Conservation (phyloP, 2,888 invertebrate species). For the Tinea trinotella region DNA sequence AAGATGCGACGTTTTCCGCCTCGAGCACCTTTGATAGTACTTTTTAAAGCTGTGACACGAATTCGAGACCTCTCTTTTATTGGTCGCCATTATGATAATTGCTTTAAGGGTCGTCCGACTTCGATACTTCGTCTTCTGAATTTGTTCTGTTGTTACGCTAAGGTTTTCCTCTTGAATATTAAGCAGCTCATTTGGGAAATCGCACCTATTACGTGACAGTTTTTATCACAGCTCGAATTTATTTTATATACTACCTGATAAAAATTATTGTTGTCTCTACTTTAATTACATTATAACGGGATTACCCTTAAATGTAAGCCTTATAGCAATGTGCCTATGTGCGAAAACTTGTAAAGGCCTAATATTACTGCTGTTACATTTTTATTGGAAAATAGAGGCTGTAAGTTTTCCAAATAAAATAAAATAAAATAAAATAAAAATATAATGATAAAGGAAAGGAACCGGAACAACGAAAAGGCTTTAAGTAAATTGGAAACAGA, state of each 20-base stretch:
- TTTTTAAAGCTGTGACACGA: constrained; percentile 68
- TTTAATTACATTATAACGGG: too few species aligned
- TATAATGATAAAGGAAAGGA: not conserved
- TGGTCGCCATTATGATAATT: constrained; percentile 71
- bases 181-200: constrained; percentile 65
- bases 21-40: constrained; percentile 66
- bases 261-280: too few species aligned
- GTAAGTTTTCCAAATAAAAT: too few species aligned
- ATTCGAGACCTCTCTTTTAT: constrained; percentile 67
- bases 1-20: constrained; percentile 69
- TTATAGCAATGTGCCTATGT: too few species aligned
- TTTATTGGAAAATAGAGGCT: too few species aligned
- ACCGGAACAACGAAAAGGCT: not conserved
- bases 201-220: constrained; percentile 66
- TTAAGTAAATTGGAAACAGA: constrained; percentile 6
- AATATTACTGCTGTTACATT: too few species aligned
- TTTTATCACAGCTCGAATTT: constrained; percentile 29
- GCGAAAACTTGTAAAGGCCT: too few species aligned
- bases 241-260: too few species aligned
- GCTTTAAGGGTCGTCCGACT: constrained; percentile 60
- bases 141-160: constrained; percentile 66
- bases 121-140: constrained; percentile 67
- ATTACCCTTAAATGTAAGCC: too few species aligned
- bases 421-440: too few species aligned
- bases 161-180: constrained; percentile 64